Conservation (phyloP, 2,888 invertebrate genomes). For the Poecilus cupreus region DNA sequence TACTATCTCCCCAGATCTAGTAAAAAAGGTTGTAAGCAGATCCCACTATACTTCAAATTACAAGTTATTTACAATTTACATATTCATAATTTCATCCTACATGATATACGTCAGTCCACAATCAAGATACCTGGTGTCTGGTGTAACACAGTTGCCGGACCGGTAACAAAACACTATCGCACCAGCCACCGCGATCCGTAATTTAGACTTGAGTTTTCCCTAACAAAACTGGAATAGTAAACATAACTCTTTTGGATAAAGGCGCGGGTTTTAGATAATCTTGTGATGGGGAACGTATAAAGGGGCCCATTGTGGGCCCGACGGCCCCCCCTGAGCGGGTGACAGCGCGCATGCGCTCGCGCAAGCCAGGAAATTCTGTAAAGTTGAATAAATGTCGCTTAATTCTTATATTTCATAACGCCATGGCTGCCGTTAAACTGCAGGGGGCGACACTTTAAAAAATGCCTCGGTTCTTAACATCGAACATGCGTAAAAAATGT, state of each 20-base stretch:
- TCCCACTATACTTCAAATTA: constrained; percentile 39
- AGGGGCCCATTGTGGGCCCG: constrained; percentile 34
- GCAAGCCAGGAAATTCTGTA: constrained; percentile 51
- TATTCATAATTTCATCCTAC: constrained; percentile 43
- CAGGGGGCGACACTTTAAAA: constrained; percentile 55
- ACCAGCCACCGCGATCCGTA: constrained; percentile 15
- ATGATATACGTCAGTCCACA: not conserved
- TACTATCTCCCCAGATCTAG: constrained; percentile 12
- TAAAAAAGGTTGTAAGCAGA: constrained; percentile 7
- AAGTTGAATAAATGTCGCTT: constrained; percentile 57
- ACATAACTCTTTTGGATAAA: constrained; percentile 56
- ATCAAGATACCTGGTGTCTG: constrained; percentile 18
- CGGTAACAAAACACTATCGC: constrained; percentile 45
- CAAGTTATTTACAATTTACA: constrained; percentile 42
- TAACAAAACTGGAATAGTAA: constrained; percentile 51
- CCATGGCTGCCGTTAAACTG: constrained; percentile 44
- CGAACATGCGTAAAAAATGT: constrained; percentile 49
- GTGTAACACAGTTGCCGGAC: constrained; percentile 51
- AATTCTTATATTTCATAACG: constrained; percentile 59
- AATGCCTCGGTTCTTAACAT: constrained; percentile 24
- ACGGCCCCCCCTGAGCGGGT: constrained; percentile 26
- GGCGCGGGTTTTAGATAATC: not conserved
- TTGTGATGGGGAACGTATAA: not conserved
- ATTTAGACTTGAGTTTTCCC: constrained; percentile 40
- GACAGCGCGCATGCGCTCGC: constrained; percentile 54